These are phyloP conservation scores for Drosophila eohydei DNA, from an alignment of 2,888 invertebrate genomes.

Conservation along the genomic window DNA sequence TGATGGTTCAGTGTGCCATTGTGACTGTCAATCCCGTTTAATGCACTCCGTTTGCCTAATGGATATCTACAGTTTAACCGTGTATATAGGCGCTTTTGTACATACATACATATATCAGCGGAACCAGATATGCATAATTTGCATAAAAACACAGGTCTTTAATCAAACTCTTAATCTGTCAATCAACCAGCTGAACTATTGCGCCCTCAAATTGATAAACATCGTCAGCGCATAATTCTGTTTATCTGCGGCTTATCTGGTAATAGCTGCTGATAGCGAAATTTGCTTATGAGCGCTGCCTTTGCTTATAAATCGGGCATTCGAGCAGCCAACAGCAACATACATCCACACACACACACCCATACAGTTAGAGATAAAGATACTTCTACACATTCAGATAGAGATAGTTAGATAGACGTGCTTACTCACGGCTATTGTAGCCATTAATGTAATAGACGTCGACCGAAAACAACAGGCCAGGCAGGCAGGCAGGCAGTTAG, in stretches of 20 bases:
- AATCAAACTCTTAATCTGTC: not conserved
- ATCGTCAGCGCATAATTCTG: constrained; percentile 31
- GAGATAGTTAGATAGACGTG: constrained; percentile 35
- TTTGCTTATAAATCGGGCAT: constrained; percentile 39
- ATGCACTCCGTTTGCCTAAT: constrained; percentile 56
- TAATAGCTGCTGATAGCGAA: constrained; percentile 35
- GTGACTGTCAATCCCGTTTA: constrained; percentile 43
- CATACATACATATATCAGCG: not conserved
- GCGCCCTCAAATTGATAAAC: constrained; percentile 24
- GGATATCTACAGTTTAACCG: constrained; percentile 20
- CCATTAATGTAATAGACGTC: constrained; percentile 60
- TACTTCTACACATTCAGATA: constrained; percentile 24
- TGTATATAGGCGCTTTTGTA: not conserved
- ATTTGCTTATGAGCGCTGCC: constrained; percentile 32
- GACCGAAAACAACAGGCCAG: constrained; percentile 35
- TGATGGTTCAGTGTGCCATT: constrained; percentile 45
- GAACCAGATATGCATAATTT: constrained; percentile 3
- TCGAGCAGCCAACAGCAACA: not conserved
- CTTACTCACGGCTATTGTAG: constrained; percentile 57
- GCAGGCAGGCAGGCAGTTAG: not conserved
- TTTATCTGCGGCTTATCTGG: constrained; percentile 43
- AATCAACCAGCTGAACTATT: constrained; percentile 21
- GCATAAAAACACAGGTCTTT: not conserved
- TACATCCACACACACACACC: constrained; percentile 1
- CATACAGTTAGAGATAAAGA: constrained; percentile 13